Base-by-base conservation (phyloP, 2,888 invertebrate genomes). In the Eupithecia centaureata region DNA sequence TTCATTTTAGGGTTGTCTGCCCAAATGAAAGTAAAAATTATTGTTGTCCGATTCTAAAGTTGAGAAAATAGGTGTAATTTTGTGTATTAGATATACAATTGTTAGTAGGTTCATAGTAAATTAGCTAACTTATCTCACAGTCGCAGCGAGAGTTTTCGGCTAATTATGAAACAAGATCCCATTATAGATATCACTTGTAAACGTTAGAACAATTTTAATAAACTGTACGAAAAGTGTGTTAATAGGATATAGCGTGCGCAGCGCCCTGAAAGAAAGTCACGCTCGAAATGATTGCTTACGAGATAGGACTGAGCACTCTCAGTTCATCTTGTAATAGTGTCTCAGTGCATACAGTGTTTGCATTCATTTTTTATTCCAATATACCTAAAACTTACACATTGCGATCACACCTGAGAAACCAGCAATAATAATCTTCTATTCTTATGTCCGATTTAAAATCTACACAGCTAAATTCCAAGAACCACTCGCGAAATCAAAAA, bases 221-320 rank as follows among this genome's bases (percentile, higher is more conserved):
- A 56, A 64, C 68, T 59, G 47, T 71, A 68, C 68, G 72, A 83
- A 83, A 86, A 83, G 81, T 84, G 80, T 85, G 82, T 83, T 87
- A 86, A 84, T 86, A 84, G 82, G 81, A 85, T 85, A 82, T 81
- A 79, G 77, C 77, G 82, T 76, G 82, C 77, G 81, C 85, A 82
- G 76, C 79, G 80, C 90, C 88, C 90, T 89, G 82, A 86, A 83
- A 86, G 83, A 86, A 82, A 85, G 90, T 92, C 84, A 90, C 91
- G 92, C 86, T 92, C 84, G 91, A 87, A 84, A 84, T 87, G 80
- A 80, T 77, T 79, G 79, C 78, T 77, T 74, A 80, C 77, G 75
- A 78, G 77, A 78, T 73, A 77, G 68, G 73, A 72, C 80, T 77
- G 78, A 63, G 57, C 63, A 66, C 58, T 63, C 61, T 51, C 66